Percentiles rank a stretch among this genome's conserved stretches.
Conservation (phyloP, 2,797 vertebrate species). For the Sebastes jordani region DNA sequence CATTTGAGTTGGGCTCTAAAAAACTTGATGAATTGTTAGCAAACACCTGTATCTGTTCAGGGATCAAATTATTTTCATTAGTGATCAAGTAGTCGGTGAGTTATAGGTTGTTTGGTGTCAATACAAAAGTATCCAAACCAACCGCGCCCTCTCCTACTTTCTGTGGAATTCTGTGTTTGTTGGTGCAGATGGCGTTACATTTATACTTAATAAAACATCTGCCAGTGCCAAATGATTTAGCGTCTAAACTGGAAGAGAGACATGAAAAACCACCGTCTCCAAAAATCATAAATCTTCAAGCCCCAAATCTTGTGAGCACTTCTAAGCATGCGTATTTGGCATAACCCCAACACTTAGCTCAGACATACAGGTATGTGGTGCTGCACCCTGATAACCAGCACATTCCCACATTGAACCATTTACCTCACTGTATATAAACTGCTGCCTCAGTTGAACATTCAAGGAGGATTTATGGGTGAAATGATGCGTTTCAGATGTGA, state of each 20-base stretch:
- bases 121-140: too few species aligned
- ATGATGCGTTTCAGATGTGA: conserved; percentile 39
- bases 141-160: neutral
- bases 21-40: too few species aligned
- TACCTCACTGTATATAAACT: neutral
- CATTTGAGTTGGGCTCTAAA: too few species aligned
- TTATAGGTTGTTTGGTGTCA: too few species aligned
- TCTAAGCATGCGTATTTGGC: neutral
- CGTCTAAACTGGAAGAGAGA: neutral
- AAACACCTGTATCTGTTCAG: too few species aligned
- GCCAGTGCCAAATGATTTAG: neutral
- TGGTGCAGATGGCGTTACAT: neutral
- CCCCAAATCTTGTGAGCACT: neutral
- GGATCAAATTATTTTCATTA: too few species aligned
- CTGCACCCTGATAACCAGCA: conserved; percentile 7
- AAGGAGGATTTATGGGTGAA: conserved; percentile 12
- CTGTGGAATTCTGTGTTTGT: neutral
- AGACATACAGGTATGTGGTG: neutral
- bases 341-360: neutral
- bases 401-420: conserved; percentile 10
- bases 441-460: neutral
- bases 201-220: neutral
- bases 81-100: too few species aligned
- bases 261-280: neutral
- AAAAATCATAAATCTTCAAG: neutral